phyloP scores from a whole-genome alignment of 2,888 invertebrate species.

The Coremacera marginata region DNA sequence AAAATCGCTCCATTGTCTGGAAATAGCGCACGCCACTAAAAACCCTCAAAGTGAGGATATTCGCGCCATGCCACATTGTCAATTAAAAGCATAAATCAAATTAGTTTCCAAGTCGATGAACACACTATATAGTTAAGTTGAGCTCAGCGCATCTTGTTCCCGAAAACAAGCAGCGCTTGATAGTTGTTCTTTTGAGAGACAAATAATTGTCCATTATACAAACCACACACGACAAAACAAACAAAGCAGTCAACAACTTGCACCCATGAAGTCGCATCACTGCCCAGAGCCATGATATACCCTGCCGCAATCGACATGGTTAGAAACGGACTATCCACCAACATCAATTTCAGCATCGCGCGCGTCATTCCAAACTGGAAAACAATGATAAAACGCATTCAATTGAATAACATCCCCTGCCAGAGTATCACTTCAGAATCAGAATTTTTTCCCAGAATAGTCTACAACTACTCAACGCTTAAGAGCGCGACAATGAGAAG shows the following conservation, averaged over 20 bases:
- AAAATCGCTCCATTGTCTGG: conserved; percentile 1
- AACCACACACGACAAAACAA: conserved; percentile 28
- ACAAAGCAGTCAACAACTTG: conserved; percentile 13
- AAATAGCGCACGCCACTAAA: conserved; percentile 35
- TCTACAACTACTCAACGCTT: background rate
- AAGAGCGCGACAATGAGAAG: background rate
- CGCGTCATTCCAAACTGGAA: background rate
- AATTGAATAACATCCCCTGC: conserved; percentile 10
- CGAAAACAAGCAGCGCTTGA: conserved; percentile 28
- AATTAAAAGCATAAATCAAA: conserved; percentile 61
- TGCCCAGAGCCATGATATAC: background rate
- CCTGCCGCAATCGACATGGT: background rate
- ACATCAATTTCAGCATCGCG: background rate
- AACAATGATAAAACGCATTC: background rate
- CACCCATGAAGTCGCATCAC: background rate
- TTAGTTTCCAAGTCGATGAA: conserved; percentile 56
- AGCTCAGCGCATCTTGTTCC: conserved; percentile 1
- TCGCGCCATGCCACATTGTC: conserved; percentile 32
- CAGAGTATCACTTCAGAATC: background rate
- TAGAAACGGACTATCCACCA: background rate
- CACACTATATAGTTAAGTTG: background rate
- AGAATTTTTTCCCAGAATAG: conserved; percentile 2
- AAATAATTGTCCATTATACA: conserved; percentile 26
- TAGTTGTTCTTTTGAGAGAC: conserved; percentile 53
- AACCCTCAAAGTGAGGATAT: conserved; percentile 32